phyloP scores from a whole-genome alignment of 2,797 vertebrate species.

The Cercopithecus neglectus region DNA sequence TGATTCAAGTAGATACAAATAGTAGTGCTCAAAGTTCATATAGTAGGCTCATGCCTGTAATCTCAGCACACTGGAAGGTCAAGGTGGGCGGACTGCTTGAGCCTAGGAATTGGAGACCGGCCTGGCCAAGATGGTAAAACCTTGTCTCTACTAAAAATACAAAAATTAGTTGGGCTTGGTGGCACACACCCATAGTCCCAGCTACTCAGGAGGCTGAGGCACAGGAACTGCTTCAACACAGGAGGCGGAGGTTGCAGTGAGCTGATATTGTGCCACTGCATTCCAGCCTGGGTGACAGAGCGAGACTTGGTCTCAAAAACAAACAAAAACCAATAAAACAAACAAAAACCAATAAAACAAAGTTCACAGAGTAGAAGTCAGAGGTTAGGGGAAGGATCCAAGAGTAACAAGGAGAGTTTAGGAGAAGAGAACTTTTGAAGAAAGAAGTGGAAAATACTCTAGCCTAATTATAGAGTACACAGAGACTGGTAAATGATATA shows the following conservation, averaged over 20 bases:
- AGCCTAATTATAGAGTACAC: neutral
- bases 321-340: no score
- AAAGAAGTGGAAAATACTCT: neutral
- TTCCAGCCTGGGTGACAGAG: neutral
- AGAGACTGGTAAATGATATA: constrained; percentile 4
- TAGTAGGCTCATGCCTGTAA: neutral
- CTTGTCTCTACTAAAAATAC: neutral
- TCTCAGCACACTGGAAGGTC: neutral
- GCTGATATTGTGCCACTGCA: neutral
- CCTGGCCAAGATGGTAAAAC: neutral
- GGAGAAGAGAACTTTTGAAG: neutral
- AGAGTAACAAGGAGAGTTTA: constrained; percentile 3
- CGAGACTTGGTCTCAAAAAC: neutral
- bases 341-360: neutral
- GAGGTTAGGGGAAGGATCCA: neutral
- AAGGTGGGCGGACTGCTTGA: neutral
- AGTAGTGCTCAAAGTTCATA: neutral
- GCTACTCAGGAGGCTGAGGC: neutral
- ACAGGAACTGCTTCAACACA: neutral
- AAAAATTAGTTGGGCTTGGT: neutral
- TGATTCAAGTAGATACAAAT: neutral
- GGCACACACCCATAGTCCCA: neutral
- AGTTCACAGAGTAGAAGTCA: neutral
- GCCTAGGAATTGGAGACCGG: neutral
- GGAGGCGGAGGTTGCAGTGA: neutral